A percentile compares a stretch with the other conserved stretches of the same genome.
phyloP scores from a whole-genome alignment of 1,140 invertebrate genomes.

The Coboldia fuscipes region DNA sequence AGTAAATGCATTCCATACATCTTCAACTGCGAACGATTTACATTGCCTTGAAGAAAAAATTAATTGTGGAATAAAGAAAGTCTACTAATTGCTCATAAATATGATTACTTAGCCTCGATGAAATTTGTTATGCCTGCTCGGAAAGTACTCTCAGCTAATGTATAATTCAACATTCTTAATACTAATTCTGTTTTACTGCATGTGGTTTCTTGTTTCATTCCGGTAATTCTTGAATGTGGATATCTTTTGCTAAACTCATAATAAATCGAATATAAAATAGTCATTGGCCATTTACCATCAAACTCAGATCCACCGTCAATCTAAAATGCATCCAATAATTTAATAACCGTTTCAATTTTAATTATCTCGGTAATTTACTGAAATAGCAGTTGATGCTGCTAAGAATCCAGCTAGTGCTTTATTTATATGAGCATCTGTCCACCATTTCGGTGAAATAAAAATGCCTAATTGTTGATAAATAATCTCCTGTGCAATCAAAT shows the following conservation, averaged over 20 bases:
- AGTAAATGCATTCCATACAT: conserved; percentile 59
- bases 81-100: conserved; percentile 7
- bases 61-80: conserved; percentile 5
- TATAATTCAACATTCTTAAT: conserved; percentile 81
- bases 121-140: conserved; percentile 49
- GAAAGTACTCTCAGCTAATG: conserved; percentile 59
- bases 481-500: conserved; percentile 39
- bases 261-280: conserved; percentile 45
- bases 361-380: no score
- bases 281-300: conserved; percentile 54
- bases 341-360: no score
- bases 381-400: conserved; percentile 38
- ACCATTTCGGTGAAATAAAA: conserved; percentile 43
- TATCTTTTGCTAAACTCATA: conserved; percentile 52
- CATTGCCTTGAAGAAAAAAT: not conserved
- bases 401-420: conserved; percentile 49
- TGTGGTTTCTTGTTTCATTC: conserved; percentile 45
- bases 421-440: conserved; percentile 44
- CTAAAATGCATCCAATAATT: conserved; percentile 17
- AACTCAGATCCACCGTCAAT: conserved; percentile 39
- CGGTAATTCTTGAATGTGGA: conserved; percentile 44
- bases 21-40: conserved; percentile 43
- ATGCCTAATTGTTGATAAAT: conserved; percentile 56
- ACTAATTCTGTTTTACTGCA: conserved; percentile 62
- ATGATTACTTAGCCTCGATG: conserved; percentile 29